phyloP scores from a whole-genome alignment of 2,888 invertebrate genomes.

The Brassicogethes aeneus region DNA sequence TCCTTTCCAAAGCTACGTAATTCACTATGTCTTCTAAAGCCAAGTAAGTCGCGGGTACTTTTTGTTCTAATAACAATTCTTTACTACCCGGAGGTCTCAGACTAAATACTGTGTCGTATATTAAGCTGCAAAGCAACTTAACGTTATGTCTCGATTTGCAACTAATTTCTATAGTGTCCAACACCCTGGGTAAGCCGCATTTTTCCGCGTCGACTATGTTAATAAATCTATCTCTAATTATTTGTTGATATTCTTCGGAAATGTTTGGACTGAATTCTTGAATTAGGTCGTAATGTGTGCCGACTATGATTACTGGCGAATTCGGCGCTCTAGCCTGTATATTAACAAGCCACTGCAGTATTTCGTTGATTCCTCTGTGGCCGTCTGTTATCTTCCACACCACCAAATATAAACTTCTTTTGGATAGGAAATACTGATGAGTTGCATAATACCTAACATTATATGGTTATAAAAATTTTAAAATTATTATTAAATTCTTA shows the following conservation, averaged over 20 bases:
- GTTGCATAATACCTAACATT: slow-evolving; percentile 80
- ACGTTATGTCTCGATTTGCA: slow-evolving; percentile 86
- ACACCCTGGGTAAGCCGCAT: slow-evolving; percentile 84
- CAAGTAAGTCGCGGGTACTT: slow-evolving; percentile 91
- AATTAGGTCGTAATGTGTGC: slow-evolving; percentile 90
- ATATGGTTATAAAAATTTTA: slow-evolving; percentile 5
- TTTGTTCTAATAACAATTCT: slow-evolving; percentile 83
- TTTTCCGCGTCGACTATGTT: slow-evolving; percentile 94
- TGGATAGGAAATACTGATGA: slow-evolving; percentile 96
- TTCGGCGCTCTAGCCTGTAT: slow-evolving; percentile 92
- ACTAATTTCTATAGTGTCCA: slow-evolving; percentile 88
- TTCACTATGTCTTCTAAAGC: slow-evolving; percentile 89
- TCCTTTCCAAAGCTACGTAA: slow-evolving; percentile 68
- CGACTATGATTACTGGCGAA: slow-evolving; percentile 92
- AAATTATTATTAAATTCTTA: too few species aligned
- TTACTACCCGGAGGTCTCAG: slow-evolving; percentile 88
- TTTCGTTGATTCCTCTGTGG: slow-evolving; percentile 77
- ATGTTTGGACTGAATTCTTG: slow-evolving; percentile 49
- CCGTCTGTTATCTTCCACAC: slow-evolving; percentile 94
- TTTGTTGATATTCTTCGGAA: slow-evolving; percentile 78
- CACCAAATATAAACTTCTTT: slow-evolving; percentile 89
- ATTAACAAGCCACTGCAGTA: slow-evolving; percentile 93
- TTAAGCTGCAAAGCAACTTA: slow-evolving; percentile 77
- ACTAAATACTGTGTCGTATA: slow-evolving; percentile 90
- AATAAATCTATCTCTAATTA: slow-evolving; percentile 81